Base-by-base conservation (phyloP, 2,888 invertebrate species). In the Scaptomyza polygonia region DNA sequence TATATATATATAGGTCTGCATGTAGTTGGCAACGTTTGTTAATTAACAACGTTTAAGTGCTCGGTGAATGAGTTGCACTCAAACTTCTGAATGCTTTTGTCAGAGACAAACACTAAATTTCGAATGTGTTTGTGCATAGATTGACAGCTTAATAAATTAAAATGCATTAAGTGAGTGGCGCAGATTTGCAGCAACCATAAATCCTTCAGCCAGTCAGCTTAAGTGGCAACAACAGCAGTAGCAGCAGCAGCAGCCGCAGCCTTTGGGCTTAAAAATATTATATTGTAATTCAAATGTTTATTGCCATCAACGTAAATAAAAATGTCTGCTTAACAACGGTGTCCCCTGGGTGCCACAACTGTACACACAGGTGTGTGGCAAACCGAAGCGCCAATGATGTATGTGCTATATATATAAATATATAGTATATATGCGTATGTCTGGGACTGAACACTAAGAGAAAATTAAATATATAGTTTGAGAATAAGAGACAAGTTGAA, bases 111-210 rank as follows among this genome's bases (percentile, higher is more conserved):
- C 32, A 53, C 3, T 11, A 47, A 30, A 18, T 9, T 42, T 12
- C 5, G 5, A 48, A 30, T 48, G 34, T 56, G 43, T 12, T 27
- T 39, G 54, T 27, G 11, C 18, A 16, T 39, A 49, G 75, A 86
- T 84, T 84, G 84, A 85, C 84, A 85, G 81, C 81, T 86, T 86
- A 86, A 85, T 84, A 85, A 85, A 85, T 85, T 85, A 86, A 85
- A 85, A 71, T 86, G 84, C 86, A 85, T 86, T 86, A 84, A 77
- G 84, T 82, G 79, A 64, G 63, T 67, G 67, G 79, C 73, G 75
- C 70, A 76, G 81, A 85, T 86, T 86, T 84, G 86, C 79, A 77
- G 77, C 71, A 71, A 62, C 81, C 59, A 85, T 85, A 85, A 85
- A 85, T 85, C 84, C 74, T 79, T 81, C 79, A 74, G 45, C 40